Evolutionary conservation across 2,797 vertebrate genomes (phyloP).

Genomic region (Petrocephalus schoutedeni): DNA sequence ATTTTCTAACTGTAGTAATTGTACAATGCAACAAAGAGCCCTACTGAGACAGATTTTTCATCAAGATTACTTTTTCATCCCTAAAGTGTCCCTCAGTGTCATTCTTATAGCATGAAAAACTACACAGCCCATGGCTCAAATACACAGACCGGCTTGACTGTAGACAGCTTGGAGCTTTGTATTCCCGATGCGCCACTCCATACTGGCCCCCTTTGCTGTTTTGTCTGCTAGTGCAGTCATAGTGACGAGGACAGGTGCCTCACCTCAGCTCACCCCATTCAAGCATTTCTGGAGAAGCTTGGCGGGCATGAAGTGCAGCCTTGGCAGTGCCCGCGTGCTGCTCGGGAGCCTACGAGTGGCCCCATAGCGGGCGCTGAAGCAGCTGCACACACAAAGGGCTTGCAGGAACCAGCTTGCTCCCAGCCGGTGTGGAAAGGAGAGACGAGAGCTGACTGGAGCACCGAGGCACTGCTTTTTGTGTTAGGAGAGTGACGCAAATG

Average conservation of each 20-base stretch:
- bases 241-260: slow-evolving; percentile 7
- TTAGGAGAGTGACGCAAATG: neutral
- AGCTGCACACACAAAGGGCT: neutral
- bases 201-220: neutral
- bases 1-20: neutral
- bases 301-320: neutral
- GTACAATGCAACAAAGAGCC: neutral
- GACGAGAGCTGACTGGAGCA: neutral
- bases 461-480: neutral
- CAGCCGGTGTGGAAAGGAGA: neutral
- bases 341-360: neutral
- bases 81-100: neutral
- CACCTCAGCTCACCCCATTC: slow-evolving; percentile 1
- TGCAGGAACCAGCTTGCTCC: slow-evolving; percentile 6
- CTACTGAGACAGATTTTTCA: neutral
- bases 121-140: neutral
- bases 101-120: neutral
- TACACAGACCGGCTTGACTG: slow-evolving; percentile 1
- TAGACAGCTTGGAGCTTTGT: neutral
- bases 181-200: neutral
- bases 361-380: neutral
- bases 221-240: neutral
- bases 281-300: slow-evolving; percentile 8
- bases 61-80: neutral
- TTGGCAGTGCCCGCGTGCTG: neutral